Evolutionary conservation across 2,888 invertebrate genomes (phyloP).

Genomic region (Thecocarcelia acutangulata): DNA sequence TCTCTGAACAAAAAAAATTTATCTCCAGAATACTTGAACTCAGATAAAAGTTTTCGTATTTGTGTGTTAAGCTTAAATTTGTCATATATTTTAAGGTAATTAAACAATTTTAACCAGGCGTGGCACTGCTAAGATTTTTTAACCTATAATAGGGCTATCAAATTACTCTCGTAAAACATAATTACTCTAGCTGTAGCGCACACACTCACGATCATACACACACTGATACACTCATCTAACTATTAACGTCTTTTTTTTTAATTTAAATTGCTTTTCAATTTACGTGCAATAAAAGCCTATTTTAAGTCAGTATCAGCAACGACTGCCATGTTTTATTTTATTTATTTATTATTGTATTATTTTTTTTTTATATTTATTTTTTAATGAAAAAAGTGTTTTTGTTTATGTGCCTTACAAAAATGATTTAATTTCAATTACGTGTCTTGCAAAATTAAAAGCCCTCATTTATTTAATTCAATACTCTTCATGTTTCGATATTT

Average conservation of each 20-base stretch:
- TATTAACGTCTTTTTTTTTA: background rate
- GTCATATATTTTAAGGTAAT: too few species aligned
- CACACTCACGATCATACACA: too few species aligned
- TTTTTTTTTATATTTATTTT: slow-evolving; percentile 21
- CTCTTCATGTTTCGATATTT: slow-evolving; percentile 58
- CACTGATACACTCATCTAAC: background rate
- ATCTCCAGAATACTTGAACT: too few species aligned
- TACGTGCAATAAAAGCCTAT: slow-evolving; percentile 28
- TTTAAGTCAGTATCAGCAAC: slow-evolving; percentile 3
- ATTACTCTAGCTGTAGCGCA: too few species aligned
- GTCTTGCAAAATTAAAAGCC: slow-evolving; percentile 70
- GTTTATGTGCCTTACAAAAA: slow-evolving; percentile 71
- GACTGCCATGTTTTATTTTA: slow-evolving; percentile 53
- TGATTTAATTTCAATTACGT: slow-evolving; percentile 73
- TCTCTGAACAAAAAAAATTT: too few species aligned
- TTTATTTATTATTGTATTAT: background rate
- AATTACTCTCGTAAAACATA: too few species aligned
- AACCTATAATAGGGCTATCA: too few species aligned
- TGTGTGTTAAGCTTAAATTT: too few species aligned
- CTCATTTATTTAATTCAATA: slow-evolving; percentile 53
- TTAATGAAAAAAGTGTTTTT: slow-evolving; percentile 54
- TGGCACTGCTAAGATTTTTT: too few species aligned
- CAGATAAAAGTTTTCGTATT: too few species aligned
- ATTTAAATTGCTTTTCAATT: slow-evolving; percentile 3
- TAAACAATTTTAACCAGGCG: too few species aligned